These are phyloP conservation scores for Saguinus oedipus DNA, from an alignment of 2,797 vertebrate genomes.

Conservation along the genomic window DNA sequence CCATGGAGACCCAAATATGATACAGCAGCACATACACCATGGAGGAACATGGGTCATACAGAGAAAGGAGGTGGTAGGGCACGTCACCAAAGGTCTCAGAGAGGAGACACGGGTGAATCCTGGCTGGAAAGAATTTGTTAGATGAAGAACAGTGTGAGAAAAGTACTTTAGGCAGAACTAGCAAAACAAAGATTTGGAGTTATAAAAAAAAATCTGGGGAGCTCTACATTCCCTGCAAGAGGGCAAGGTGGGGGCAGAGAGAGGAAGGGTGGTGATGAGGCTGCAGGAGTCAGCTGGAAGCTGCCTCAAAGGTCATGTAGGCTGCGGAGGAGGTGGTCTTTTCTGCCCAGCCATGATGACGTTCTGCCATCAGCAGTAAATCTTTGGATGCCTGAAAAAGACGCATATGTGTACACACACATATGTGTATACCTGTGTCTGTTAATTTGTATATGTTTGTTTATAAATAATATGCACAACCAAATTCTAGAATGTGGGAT, in stretches of 20 bases:
- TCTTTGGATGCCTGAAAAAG: neutral
- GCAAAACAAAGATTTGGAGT: neutral
- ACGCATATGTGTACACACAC: neutral
- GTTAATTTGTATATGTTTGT: neutral
- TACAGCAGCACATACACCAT: accelerated
- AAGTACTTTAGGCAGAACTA: neutral
- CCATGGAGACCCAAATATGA: neutral
- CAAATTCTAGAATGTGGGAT: neutral
- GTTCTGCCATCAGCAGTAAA: neutral
- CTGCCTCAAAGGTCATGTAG: neutral
- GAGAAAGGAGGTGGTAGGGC: neutral
- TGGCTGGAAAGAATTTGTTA: neutral
- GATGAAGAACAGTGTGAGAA: neutral
- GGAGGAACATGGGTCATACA: neutral
- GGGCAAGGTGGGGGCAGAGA: neutral
- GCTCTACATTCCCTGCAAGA: neutral
- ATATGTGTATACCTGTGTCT: too few relatives aligned
- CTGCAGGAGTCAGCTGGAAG: too few relatives aligned
- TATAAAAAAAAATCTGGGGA: neutral
- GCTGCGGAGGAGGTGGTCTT: neutral
- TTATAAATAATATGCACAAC: neutral
- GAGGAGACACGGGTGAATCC: neutral
- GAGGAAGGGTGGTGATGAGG: neutral
- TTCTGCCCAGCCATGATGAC: neutral
- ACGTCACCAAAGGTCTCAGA: neutral